Base-by-base conservation (phyloP, 1,140 invertebrate genomes). In the Eulimnadia texana region DNA sequence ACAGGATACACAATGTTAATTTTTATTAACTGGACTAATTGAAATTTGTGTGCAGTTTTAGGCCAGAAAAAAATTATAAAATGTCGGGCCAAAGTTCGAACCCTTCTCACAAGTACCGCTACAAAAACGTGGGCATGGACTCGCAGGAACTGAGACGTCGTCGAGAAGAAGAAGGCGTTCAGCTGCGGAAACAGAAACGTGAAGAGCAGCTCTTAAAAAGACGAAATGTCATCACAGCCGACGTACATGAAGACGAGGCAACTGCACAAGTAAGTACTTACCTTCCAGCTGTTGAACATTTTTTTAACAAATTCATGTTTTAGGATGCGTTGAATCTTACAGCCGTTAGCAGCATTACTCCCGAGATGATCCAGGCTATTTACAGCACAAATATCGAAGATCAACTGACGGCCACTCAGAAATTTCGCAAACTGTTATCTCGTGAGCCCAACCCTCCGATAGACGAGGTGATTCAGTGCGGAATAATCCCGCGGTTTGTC, bases 361-460 rank as follows among this genome's bases (percentile, higher is more conserved):
- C 77, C 54, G 85, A 89, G 60, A 94, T 97, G 88, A 72, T 82
- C 24, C 72, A 86, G 66, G 84, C 84, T 64, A 73, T 98, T 2
- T 91, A 93, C 72, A 90, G 88, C 73, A 77, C 82, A 56, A 81
- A 87, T 72, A 76, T 84, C 29, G 81, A 86, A 66, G 81, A 88
- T 66, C 91, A 96, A 71, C 78, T 97, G 54, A 75, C 78, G 68
- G 93, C 93, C 16, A 97, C 93, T 53, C 93, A 97, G 70, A 92
- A 87, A 71, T 97, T 97, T 76, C 81, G 94, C 63, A 98, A 95
- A 77, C 77, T 98, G 53, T 76, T 98, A 49, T 96, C 92, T 65
- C 80, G 84, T 73, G 95, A 98, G 76, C 94, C 94, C 9, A 95
- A 97, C 79, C 95, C 95, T 53, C 94, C 93, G 1, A 98, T 98